phyloP scores from a whole-genome alignment of 2,888 invertebrate species.

The Griposia aprilina region DNA sequence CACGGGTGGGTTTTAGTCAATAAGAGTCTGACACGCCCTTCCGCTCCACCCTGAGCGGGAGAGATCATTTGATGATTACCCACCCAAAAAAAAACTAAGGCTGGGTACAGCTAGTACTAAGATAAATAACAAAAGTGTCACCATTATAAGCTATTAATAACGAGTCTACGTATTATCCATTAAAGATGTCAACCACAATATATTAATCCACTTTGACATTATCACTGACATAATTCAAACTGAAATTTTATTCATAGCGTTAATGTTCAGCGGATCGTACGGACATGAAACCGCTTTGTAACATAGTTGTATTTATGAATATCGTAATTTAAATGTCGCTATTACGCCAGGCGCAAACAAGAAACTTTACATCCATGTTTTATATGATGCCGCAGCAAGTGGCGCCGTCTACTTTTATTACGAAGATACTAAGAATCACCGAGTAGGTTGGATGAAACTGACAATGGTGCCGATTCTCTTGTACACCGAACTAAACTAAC shows the following conservation, averaged over 20 bases:
- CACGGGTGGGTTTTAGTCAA: too few species aligned
- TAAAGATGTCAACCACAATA: not conserved
- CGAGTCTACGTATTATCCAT: not conserved
- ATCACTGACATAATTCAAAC: not conserved
- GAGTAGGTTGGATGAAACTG: not conserved
- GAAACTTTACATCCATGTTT: not conserved
- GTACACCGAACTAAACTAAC: too few species aligned
- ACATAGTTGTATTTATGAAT: constrained; percentile 22
- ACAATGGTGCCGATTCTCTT: too few species aligned
- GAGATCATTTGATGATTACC: too few species aligned
- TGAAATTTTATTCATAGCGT: not conserved
- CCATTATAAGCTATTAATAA: not conserved
- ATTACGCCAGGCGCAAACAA: not conserved
- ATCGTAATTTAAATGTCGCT: constrained; percentile 14
- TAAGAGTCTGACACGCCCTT: too few species aligned
- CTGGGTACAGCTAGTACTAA: too few species aligned
- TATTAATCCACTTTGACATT: not conserved
- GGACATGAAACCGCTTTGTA: not conserved
- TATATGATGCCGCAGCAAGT: not conserved
- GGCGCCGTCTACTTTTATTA: not conserved
- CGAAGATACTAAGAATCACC: not conserved
- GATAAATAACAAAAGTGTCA: not conserved
- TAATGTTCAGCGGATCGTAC: constrained; percentile 3
- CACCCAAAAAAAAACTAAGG: too few species aligned
- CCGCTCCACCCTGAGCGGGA: too few species aligned